Evolutionary conservation across 2,888 invertebrate species (phyloP).

Genomic region (Alentia gelatinosa): DNA sequence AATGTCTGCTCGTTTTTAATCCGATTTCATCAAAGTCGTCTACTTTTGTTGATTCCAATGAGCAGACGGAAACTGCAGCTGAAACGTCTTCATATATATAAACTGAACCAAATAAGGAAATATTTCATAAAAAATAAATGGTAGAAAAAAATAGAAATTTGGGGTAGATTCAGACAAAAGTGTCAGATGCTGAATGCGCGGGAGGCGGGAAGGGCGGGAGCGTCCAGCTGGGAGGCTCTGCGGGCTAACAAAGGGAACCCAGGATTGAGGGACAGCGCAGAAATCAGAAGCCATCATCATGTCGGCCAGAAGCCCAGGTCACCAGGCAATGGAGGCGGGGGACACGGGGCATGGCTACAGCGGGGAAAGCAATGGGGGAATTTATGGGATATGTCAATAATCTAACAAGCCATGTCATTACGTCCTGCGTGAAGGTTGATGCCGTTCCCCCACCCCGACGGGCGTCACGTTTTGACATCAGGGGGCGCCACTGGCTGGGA

Average conservation of each 20-base stretch:
- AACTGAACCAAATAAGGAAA: no score
- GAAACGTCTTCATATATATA: no score
- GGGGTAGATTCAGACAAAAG: background rate
- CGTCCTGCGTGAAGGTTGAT: background rate
- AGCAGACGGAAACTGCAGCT: no score
- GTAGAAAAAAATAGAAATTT: background rate
- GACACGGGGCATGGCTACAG: no score
- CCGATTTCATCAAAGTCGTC: background rate
- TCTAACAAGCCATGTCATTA: conserved; percentile 21
- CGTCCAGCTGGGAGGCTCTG: background rate
- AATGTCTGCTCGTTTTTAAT: background rate
- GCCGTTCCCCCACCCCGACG: background rate
- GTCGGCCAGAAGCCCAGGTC: background rate
- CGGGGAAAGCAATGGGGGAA: no score
- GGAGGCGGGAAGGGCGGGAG: background rate
- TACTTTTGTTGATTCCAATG: no score
- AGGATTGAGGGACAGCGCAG: background rate
- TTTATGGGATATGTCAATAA: conserved; percentile 10
- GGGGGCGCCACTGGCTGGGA: background rate
- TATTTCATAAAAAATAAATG: no score
- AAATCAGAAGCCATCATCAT: conserved; percentile 11
- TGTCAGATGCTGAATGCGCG: background rate
- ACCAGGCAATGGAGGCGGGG: background rate
- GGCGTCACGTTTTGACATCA: background rate
- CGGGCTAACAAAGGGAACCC: background rate